These are phyloP conservation scores for Apeira syringaria DNA, from an alignment of 2,888 invertebrate genomes.

Conservation along the genomic window DNA sequence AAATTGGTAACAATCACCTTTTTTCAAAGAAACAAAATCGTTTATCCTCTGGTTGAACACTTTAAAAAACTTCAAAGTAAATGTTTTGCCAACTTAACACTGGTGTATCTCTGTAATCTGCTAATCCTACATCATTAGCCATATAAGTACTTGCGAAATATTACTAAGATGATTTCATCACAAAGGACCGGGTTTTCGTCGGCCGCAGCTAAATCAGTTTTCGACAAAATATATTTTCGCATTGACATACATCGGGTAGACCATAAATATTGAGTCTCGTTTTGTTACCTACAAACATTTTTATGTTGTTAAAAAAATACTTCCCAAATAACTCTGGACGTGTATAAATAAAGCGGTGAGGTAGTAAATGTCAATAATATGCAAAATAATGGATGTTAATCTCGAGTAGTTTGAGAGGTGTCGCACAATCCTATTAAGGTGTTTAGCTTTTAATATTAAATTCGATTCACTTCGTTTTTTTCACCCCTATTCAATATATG, in stretches of 20 bases:
- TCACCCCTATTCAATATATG: too few species aligned
- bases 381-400: conserved; percentile 82
- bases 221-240: conserved; percentile 73
- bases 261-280: conserved; percentile 72
- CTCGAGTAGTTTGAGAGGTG: conserved; percentile 43
- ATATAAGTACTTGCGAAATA: conserved; percentile 37
- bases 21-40: conserved; percentile 21
- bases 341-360: conserved; percentile 76
- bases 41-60: conserved; percentile 27
- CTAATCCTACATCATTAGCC: conserved; percentile 50
- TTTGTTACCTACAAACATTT: conserved; percentile 78
- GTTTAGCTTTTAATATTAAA: too few species aligned
- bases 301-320: conserved; percentile 79
- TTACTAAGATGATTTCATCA: conserved; percentile 45
- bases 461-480: too few species aligned
- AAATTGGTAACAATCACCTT: conserved; percentile 27
- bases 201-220: conserved; percentile 65
- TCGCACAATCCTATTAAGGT: too few species aligned
- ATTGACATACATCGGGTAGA: conserved; percentile 75
- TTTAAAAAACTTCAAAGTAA: not conserved
- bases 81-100: conserved; percentile 4
- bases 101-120: conserved; percentile 43
- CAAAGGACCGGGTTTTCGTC: conserved; percentile 64
- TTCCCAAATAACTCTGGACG: conserved; percentile 78
- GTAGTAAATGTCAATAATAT: conserved; percentile 83